A percentile compares a stretch with the other conserved stretches of the same genome.
phyloP scores from a whole-genome alignment of 2,797 vertebrate species.

The Macropus fuliginosus region DNA sequence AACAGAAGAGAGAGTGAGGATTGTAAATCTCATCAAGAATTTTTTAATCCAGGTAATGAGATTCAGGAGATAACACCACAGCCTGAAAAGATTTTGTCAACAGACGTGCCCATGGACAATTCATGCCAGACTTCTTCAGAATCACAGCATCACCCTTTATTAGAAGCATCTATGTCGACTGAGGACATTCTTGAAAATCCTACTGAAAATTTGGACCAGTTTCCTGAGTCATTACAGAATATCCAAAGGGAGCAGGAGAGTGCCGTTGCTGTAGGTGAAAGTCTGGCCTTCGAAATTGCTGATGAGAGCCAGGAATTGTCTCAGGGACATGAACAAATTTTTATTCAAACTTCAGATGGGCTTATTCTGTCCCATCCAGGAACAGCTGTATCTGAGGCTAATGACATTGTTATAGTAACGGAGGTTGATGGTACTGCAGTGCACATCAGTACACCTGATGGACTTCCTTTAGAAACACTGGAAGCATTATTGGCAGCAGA shows the following conservation, averaged over 20 bases:
- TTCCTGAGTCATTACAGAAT: constrained; percentile 19
- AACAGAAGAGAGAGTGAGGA: neutral
- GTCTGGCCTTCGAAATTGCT: constrained; percentile 83
- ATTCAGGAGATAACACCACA: constrained; percentile 79
- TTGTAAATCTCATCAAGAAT: constrained; percentile 6
- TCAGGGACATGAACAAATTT: constrained; percentile 86
- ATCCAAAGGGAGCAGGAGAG: constrained; percentile 40
- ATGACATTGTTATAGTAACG: constrained; percentile 87
- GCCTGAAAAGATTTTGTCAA: constrained; percentile 79
- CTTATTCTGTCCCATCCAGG: constrained; percentile 87
- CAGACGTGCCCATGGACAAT: constrained; percentile 60
- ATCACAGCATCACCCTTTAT: neutral
- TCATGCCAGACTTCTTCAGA: constrained; percentile 33
- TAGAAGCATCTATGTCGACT: constrained; percentile 15
- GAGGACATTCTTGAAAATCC: constrained; percentile 1
- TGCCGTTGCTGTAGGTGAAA: constrained; percentile 60
- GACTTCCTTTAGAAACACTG: constrained; percentile 87
- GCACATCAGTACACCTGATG: constrained; percentile 87
- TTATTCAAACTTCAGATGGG: constrained; percentile 88
- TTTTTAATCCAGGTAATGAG: constrained; percentile 71
- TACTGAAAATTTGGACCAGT: neutral
- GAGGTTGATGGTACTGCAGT: constrained; percentile 86
- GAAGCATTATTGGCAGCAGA: constrained; percentile 89
- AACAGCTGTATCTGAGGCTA: constrained; percentile 81
- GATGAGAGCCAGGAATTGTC: constrained; percentile 76